These are phyloP conservation scores for Stenurella melanura DNA, from an alignment of 2,888 invertebrate species.

Conservation along the genomic window DNA sequence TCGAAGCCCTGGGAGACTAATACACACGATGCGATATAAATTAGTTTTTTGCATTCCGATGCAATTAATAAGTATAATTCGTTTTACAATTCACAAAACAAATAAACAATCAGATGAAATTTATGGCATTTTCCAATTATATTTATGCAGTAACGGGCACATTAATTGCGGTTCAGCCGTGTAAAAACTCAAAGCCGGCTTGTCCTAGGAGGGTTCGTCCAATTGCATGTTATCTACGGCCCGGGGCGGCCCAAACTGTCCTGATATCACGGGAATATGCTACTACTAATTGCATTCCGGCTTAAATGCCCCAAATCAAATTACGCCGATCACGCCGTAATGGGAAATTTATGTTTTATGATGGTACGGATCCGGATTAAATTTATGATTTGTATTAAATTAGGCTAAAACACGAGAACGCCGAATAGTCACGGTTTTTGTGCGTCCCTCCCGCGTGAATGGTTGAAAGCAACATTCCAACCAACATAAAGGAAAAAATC, in stretches of 20 bases:
- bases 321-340: constrained; percentile 57
- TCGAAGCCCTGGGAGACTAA: not conserved
- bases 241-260: constrained; percentile 58
- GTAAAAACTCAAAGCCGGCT: constrained; percentile 44
- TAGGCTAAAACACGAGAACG: constrained; percentile 16
- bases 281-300: constrained; percentile 59
- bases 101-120: constrained; percentile 57
- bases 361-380: constrained; percentile 45
- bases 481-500: too few species aligned
- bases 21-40: constrained; percentile 16
- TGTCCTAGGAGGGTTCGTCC: constrained; percentile 61
- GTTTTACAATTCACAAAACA: constrained; percentile 10
- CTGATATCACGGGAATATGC: constrained; percentile 49
- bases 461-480: not conserved
- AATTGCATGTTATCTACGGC: constrained; percentile 63
- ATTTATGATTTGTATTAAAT: constrained; percentile 55
- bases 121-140: constrained; percentile 63
- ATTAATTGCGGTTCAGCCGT: constrained; percentile 59
- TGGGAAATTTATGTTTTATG: constrained; percentile 60
- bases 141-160: constrained; percentile 60
- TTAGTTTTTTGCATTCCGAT: constrained; percentile 18
- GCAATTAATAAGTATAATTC: constrained; percentile 26
- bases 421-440: not conserved
- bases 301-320: constrained; percentile 63
- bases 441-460: not conserved